Evolutionary conservation across 2,113 vertebrate genomes (phyloP).

Genomic region (Morone saxatilis): DNA sequence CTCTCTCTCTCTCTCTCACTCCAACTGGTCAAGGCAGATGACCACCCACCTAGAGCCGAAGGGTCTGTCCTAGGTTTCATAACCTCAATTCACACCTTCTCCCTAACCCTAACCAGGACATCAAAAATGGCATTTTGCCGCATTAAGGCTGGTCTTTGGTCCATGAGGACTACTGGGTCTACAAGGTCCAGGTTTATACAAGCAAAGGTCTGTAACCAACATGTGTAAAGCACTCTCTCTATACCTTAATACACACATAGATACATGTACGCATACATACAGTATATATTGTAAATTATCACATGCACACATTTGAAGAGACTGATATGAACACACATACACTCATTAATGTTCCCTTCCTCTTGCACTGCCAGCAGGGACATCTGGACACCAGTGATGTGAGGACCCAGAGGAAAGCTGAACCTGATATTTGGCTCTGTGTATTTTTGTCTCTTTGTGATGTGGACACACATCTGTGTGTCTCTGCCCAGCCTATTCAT

Average conservation of each 20-base stretch:
- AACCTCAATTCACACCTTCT: too few relatives aligned
- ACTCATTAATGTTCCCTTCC: not conserved
- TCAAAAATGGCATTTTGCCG: too few relatives aligned
- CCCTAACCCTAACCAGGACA: too few relatives aligned
- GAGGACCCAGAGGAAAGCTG: slow-evolving; percentile 42
- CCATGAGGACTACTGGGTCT: too few relatives aligned
- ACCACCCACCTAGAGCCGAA: too few relatives aligned
- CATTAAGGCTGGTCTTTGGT: too few relatives aligned
- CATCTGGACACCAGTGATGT: slow-evolving; percentile 67
- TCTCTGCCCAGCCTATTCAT: slow-evolving; percentile 66
- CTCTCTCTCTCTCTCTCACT: too few relatives aligned
- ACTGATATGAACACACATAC: not conserved
- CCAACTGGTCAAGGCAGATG: too few relatives aligned
- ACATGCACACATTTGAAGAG: not conserved
- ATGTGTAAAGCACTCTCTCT: too few relatives aligned
- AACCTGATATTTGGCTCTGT: slow-evolving; percentile 61
- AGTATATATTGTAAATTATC: not conserved
- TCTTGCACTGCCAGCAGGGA: slow-evolving; percentile 13
- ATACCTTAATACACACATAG: not conserved
- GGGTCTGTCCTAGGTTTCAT: too few relatives aligned
- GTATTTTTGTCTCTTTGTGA: slow-evolving; percentile 65
- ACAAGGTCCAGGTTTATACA: too few relatives aligned
- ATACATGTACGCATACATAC: not conserved
- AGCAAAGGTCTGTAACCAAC: too few relatives aligned
- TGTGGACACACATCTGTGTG: slow-evolving; percentile 72